Evolutionary conservation across 2,113 vertebrate species (phyloP).

Genomic region (Amia ocellicauda): DNA sequence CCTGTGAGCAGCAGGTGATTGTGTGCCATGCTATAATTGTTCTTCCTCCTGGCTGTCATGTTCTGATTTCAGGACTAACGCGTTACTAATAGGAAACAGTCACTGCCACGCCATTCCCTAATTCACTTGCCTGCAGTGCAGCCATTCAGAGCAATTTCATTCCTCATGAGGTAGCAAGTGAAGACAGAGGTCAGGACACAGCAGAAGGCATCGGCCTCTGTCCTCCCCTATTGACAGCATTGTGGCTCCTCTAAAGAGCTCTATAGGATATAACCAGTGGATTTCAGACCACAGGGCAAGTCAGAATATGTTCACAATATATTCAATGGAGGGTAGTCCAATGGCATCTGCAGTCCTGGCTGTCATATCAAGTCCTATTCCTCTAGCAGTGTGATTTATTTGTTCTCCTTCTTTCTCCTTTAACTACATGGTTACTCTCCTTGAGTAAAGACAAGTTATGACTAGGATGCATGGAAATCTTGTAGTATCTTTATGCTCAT

Average conservation of each 20-base stretch:
- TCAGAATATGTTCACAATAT: neutral
- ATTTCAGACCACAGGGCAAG: neutral
- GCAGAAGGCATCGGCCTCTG: neutral
- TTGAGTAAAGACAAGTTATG: too few relatives aligned
- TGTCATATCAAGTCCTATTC: too few relatives aligned
- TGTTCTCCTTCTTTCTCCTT: too few relatives aligned
- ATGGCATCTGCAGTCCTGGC: too few relatives aligned
- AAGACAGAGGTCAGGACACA: neutral
- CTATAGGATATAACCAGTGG: neutral
- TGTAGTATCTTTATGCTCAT: too few relatives aligned
- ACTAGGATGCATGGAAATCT: too few relatives aligned
- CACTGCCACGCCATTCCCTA: neutral
- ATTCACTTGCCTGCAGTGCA: slow-evolving; percentile 5
- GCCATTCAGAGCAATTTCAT: neutral
- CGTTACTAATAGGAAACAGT: slow-evolving; percentile 9
- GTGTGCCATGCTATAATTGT: slow-evolving; percentile 5
- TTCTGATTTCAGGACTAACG: slow-evolving; percentile 10
- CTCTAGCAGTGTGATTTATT: too few relatives aligned
- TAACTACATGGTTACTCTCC: too few relatives aligned
- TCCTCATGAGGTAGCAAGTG: neutral
- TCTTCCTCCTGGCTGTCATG: slow-evolving; percentile 9
- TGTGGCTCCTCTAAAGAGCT: neutral
- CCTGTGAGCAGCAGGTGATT: neutral
- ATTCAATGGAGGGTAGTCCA: too few relatives aligned
- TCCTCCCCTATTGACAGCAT: neutral